Percentiles rank a stretch among this genome's conserved stretches.
These are phyloP conservation scores for Anastrepha obliqua DNA, from an alignment of 1,140 invertebrate species.

Conservation along the genomic window DNA sequence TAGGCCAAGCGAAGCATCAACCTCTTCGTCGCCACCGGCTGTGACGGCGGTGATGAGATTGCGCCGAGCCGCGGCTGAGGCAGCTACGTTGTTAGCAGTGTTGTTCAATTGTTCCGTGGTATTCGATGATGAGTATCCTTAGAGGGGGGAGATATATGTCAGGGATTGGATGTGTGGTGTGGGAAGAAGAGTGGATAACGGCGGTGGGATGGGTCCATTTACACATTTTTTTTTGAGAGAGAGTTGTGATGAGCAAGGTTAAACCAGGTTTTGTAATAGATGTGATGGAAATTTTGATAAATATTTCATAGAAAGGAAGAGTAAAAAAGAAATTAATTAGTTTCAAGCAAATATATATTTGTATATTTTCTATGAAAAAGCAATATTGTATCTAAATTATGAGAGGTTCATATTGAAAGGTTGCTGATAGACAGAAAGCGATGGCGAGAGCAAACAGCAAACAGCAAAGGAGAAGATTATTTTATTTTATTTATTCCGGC, in stretches of 20 bases:
- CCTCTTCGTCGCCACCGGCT: conserved; percentile 79
- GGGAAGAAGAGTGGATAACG: background rate
- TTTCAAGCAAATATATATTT: background rate
- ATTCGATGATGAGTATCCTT: conserved; percentile 59
- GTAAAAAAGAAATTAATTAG: conserved; percentile 41
- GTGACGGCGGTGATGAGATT: conserved; percentile 59
- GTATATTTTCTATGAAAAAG: background rate
- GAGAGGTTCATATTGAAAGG: background rate
- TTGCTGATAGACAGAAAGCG: background rate
- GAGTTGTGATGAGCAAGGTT: background rate
- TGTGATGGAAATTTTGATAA: conserved; percentile 17
- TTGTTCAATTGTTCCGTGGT: conserved; percentile 56
- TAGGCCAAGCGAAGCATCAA: conserved; percentile 89
- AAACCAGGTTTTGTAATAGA: background rate
- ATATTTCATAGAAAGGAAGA: conserved; percentile 49
- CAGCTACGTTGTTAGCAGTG: conserved; percentile 57
- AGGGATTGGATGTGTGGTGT: background rate
- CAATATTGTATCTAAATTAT: background rate
- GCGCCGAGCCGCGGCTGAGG: conserved; percentile 55
- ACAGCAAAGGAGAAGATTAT: too few relatives aligned
- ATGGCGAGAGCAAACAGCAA: background rate
- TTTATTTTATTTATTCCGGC: too few relatives aligned
- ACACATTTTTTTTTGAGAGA: background rate
- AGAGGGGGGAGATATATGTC: conserved; percentile 21
- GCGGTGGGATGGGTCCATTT: background rate